Base-by-base conservation (phyloP, 2,888 invertebrate genomes). In the Pandemis heparana region DNA sequence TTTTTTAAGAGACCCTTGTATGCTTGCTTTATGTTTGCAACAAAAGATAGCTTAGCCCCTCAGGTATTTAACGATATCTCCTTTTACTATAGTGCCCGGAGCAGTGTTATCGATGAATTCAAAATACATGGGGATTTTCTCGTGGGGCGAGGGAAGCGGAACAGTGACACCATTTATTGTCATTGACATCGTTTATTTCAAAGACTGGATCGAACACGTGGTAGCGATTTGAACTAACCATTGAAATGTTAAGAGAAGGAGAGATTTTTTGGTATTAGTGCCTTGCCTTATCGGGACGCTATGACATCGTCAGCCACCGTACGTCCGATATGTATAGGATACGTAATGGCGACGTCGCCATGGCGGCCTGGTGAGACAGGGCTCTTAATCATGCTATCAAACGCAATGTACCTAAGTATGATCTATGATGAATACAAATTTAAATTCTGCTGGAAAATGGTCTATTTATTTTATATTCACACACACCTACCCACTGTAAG, bases 141-240 rank as follows among this genome's bases (percentile, higher is more conserved):
- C 89, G 1, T 92, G 91, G 91, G 92, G 91, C 0, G 90, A 90
- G 64, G 80, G 79, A 65, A 74, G 73, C 48, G 81, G 83, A 65
- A 82, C 75, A 68, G 79, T 78, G 8, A 77, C 84, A 0, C 89
- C 90, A 0, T 82, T 86, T 51, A 81, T 90, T 23, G 81, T 87
- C 60, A 74, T 90, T 62, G 81, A 86, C 60, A 65, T 90, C 64
- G 74, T 80, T 23, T 77, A 83, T 66, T 91, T 83, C 76, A 80
- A 78, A 71, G 78, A 81, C 48, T 92, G 91, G 91, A 76, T 89
- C 69, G 80, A 85, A 74, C 79, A 81, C 76, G 81, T 85, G 61
- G 76, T 81, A 46, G 75, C 73, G 38, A 73, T 60, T 51, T 68
- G 56, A 43, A 38, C 43, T 14, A 4, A 16, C 16, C 7, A 16